phyloP scores from a whole-genome alignment of 1,140 invertebrate species.

The Pogonomyrmex californicus region DNA sequence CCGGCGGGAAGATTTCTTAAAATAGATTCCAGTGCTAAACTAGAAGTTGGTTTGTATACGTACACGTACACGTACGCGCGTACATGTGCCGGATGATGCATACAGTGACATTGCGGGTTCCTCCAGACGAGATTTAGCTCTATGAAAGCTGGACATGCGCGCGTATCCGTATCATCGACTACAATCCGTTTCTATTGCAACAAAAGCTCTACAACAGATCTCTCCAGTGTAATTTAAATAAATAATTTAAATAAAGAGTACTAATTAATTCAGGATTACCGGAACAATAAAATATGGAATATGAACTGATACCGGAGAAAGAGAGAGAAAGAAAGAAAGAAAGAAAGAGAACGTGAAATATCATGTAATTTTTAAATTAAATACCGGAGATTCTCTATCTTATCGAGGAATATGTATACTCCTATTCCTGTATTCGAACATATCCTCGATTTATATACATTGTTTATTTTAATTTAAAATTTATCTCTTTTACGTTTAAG shows the following conservation, averaged over 20 bases:
- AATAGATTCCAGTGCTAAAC: constrained; percentile 81
- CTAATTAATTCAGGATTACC: neutral
- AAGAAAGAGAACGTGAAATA: neutral
- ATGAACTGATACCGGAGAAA: neutral
- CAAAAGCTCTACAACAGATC: neutral
- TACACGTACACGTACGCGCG: neutral
- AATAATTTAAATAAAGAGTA: neutral
- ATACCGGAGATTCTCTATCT: neutral
- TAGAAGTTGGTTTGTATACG: constrained; percentile 75
- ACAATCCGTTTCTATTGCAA: neutral
- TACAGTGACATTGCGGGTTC: constrained; percentile 17
- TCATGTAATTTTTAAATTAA: neutral
- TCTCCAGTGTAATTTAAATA: neutral
- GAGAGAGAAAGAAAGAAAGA: neutral
- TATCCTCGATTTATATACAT: too few species aligned
- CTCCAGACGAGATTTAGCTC: constrained; percentile 21
- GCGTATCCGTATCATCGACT: neutral
- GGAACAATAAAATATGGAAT: neutral
- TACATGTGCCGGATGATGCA: constrained; percentile 52
- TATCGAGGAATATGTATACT: neutral
- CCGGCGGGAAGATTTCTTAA: constrained; percentile 79
- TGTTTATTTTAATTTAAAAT: too few species aligned
- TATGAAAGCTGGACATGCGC: constrained; percentile 4
- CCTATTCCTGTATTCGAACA: too few species aligned
- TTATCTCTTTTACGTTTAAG: too few species aligned